phyloP scores from a whole-genome alignment of 2,797 vertebrate genomes.

The Huso huso region DNA sequence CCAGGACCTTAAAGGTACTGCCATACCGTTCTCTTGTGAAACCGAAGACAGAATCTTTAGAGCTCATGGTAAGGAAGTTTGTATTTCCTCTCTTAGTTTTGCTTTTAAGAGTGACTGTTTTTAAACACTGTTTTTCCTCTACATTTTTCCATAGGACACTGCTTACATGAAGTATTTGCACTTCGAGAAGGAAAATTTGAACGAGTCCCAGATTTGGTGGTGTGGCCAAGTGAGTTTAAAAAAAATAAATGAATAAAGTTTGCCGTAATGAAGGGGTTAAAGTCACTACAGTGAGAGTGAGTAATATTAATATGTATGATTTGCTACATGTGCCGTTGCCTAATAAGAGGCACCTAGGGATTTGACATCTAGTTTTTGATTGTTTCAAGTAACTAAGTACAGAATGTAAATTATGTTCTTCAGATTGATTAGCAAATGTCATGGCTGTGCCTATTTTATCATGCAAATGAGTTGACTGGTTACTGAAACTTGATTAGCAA shows the following conservation, averaged over 20 bases:
- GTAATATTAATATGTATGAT: slow-evolving; percentile 64
- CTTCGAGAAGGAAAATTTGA: slow-evolving; percentile 90
- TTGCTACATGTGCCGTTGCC: slow-evolving; percentile 23
- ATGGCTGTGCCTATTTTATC: slow-evolving; percentile 48
- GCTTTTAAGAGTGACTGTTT: no score
- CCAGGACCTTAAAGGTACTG: slow-evolving; percentile 76
- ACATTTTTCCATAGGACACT: slow-evolving; percentile 74
- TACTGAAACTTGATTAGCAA: slow-evolving; percentile 47
- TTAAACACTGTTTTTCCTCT: slow-evolving; percentile 8
- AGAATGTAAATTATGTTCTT: slow-evolving; percentile 20
- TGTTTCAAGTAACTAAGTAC: slow-evolving; percentile 29
- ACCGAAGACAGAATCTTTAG: slow-evolving; percentile 89
- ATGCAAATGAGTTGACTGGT: slow-evolving; percentile 56
- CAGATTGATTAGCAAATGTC: slow-evolving; percentile 29
- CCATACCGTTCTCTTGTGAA: slow-evolving; percentile 78
- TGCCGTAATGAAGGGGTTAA: slow-evolving; percentile 53
- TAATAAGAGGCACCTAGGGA: slow-evolving; percentile 23
- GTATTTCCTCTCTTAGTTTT: slow-evolving; percentile 18
- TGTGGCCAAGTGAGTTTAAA: slow-evolving; percentile 88
- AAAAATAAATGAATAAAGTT: slow-evolving; percentile 15
- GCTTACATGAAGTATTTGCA: slow-evolving; percentile 92
- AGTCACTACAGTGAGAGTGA: slow-evolving; percentile 35
- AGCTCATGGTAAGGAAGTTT: slow-evolving; percentile 77
- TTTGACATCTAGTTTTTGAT: slow-evolving; percentile 44
- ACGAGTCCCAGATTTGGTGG: slow-evolving; percentile 85